Evolutionary conservation across 1,140 invertebrate genomes (phyloP), one percentile per base, ranked within the genome.

Genomic region (Cotesia vestalis): DNA sequence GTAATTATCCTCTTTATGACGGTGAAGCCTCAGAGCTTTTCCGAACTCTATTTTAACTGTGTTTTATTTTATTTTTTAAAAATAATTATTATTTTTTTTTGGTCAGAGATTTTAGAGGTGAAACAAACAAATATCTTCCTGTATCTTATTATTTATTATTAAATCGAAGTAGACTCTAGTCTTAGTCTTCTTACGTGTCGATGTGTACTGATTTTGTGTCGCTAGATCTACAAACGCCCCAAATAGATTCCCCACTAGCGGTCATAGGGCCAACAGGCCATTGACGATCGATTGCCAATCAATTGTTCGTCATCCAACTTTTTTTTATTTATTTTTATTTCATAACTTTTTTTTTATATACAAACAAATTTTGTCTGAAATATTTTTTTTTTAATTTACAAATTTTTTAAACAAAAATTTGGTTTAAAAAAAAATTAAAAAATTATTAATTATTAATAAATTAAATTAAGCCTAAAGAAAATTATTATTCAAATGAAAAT

Each of bases 201-300:
- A 68, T 70, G 63, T 67, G 68, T 61, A 74, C 73, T 76, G 75
- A 76, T 71, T 74, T 69, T 73, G 60, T 34, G 11, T 17, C 36
- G 62, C 81, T 76, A 78, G 79, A 74, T 73, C 75, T 72, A 76
- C 77, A 76, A 69, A 74, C 74, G 77, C 81, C 76, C 80, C 84
- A 86, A 86, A 86, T 86, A 86, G 85, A 85, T 76, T 80, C 83
- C 83, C 85, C 83, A 85, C 84, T 79, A 77, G 72, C 51, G 76
- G 77, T 80, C 78, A 80, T 73, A 78, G 69, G 77, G 78, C 73
- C 72, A 78, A 78, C 77, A 76, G 78, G 79, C 75, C 76, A 83
- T 81, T 78, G 78, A 77, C 77, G 74, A 83, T 78, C 74, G 72
- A 76, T 82, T 78, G 78, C 77, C 72, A 74, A 77, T 74, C 76